Conservation (phyloP, 2,113 vertebrate genomes). For the Amphiprion percula region DNA sequence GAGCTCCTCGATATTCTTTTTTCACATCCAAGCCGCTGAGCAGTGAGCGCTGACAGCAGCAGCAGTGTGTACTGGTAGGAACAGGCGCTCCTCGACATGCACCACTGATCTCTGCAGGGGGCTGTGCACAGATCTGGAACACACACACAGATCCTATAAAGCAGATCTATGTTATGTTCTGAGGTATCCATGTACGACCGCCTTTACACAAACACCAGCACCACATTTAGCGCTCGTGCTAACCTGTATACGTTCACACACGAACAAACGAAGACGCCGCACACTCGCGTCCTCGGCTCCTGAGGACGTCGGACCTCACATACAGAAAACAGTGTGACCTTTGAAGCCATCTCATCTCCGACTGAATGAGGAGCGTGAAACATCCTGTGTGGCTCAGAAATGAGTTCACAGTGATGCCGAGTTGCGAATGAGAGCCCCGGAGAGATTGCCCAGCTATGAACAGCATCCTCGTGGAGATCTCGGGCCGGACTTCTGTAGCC, state of each 20-base stretch:
- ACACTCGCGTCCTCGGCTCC: conserved; percentile 16
- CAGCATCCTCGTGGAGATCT: conserved; percentile 46
- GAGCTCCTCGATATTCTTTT: conserved; percentile 58
- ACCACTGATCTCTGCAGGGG: conserved; percentile 69
- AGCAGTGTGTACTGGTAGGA: conserved; percentile 54
- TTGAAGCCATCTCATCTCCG: conserved; percentile 72
- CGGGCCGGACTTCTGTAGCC: conserved; percentile 6
- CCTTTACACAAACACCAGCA: conserved; percentile 25
- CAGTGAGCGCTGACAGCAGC: conserved; percentile 69
- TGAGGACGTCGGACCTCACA: conserved; percentile 23
- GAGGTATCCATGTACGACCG: conserved; percentile 18
- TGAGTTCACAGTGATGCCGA: conserved; percentile 61
- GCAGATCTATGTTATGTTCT: conserved; percentile 32
- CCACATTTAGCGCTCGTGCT: conserved; percentile 5
- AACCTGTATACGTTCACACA: conserved; percentile 18
- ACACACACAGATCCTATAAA: conserved; percentile 41
- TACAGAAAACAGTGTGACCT: conserved; percentile 66
- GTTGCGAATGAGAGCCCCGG: conserved; percentile 61
- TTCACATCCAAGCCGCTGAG: conserved; percentile 64
- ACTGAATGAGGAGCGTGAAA: conserved; percentile 56
- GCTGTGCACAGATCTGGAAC: conserved; percentile 61
- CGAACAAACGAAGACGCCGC: neutral
- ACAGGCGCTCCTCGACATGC: conserved; percentile 57
- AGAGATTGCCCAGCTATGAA: conserved; percentile 60
- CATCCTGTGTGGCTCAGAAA: conserved; percentile 71